Base-by-base conservation (phyloP, 2,888 invertebrate genomes). In the Cacoxenus indagator region DNA sequence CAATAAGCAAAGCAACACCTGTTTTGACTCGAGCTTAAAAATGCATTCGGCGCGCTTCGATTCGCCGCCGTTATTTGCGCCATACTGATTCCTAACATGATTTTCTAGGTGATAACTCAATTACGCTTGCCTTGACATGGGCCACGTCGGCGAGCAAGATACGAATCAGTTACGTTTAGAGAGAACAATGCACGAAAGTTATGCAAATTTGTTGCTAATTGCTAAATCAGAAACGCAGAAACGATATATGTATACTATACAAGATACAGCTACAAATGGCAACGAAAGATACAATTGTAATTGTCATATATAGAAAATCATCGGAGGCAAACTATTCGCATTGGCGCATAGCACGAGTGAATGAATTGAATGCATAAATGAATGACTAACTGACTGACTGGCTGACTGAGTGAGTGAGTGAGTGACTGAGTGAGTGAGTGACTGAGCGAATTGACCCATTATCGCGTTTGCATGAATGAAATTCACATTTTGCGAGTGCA, bases 311-410 rank as follows among this genome's bases (percentile, higher is more conserved):
- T 24, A 54, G 54, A 24, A 22, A 55, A 17, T 19, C 9, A 31
- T 17, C 57, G 57, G 31, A 5, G 4, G 57, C 9, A 8, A 14
- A 14, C 37, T 11, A 14, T 37, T 37, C 9, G 14, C 14, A 11
- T 37, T 37, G 37, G 9, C 37, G 37, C 14, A n/a, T n/a, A n/a
- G 37, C 37, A 37, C 37, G 14, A 37, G 9, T 11, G 14, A 37
- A 37, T 14, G 14, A 37, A 11, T 37, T 37, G 9, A 37, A 31
- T 1, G 37, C 37, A 37, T 73, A 75, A 77, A 76, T 76, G 76
- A 76, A 73, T 71, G 45, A 62, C 37, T 31, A n/a, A n/a, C n/a
- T n/a, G 31, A 31, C 31, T 31, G 31, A 31, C 31, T 31, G 31
- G 9, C 31, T 6, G 31, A 31, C 31, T 6, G 31, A 48, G 9